Evolutionary conservation across 2,888 invertebrate genomes (phyloP), one percentile per base, ranked within the genome.

Genomic region (Phoenoteleia sp.): DNA sequence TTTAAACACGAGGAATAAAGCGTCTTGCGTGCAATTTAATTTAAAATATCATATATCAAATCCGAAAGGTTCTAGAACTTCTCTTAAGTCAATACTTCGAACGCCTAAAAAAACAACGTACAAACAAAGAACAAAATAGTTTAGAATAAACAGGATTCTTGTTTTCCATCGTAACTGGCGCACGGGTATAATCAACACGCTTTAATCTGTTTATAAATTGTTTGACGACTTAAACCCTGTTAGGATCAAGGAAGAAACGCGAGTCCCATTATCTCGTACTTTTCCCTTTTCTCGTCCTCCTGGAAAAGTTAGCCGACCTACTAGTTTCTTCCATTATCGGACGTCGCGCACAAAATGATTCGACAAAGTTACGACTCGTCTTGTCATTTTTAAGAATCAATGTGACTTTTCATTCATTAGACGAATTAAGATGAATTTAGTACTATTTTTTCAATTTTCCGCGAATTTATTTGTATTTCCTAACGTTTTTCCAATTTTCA

Each of bases 141-240:
- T 17, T 45, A 27, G n/a, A 21, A 49, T 11, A 52, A 71, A 71
- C 56, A 25, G 27, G 52, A 67, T 71, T 71, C 33, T 25, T n/a
- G 39, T 71, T 36, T 71, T 56, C 15, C 27, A 56, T 13, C 15
- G 39, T 15, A n/a, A 45, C 17, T 25, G 11, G 6, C 54, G 49
- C 25, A 47, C 23, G 56, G 7, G 33, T 58, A 60, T 60, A 71
- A 71, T 71, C 45, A 80, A 47, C 64, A 54, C n/a, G 52, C 23
- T 33, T 64, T 72, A 76, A 83, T 67, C 49, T 77, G 67, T 83
- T 83, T 77, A 77, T 83, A 77, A 77, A 83, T 76, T 72, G 76
- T 84, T 84, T 84, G 80, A 84, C 84, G 72, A 81, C 80, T 84
- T 80, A 72, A 84, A 84, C 71, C 39, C 21, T 27, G 60, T 81